Conservation (phyloP, 2,888 invertebrate genomes). For the Caenorhabditis sinica region DNA sequence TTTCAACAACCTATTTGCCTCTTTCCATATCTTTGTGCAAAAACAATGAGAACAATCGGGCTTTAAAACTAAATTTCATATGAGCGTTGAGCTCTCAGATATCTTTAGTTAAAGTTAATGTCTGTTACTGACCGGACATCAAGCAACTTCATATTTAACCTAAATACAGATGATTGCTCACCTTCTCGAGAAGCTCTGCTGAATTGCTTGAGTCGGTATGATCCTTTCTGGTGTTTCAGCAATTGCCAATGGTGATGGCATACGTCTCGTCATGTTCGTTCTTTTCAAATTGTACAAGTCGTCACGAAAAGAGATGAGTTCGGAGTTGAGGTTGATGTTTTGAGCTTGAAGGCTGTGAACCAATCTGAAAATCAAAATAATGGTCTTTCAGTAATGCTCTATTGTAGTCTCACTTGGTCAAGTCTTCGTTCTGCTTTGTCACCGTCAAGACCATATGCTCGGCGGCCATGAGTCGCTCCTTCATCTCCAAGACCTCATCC, state of each 20-base stretch:
- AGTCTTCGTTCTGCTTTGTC: constrained; percentile 52
- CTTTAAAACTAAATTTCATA: too few species aligned
- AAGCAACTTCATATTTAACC: too few species aligned
- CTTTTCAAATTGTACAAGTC: constrained; percentile 56
- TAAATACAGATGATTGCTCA: constrained; percentile 4
- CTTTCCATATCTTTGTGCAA: too few species aligned
- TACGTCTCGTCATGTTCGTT: constrained; percentile 44
- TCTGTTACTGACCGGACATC: too few species aligned
- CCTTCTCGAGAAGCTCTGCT: constrained; percentile 52
- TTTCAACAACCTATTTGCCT: too few species aligned
- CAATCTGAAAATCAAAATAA: constrained; percentile 25
- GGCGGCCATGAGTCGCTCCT: constrained; percentile 34
- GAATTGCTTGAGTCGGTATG: constrained; percentile 30
- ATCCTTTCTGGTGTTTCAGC: constrained; percentile 44
- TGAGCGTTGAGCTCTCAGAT: too few species aligned
- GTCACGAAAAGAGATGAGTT: constrained; percentile 53
- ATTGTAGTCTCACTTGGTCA: constrained; percentile 47
- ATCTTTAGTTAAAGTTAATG: too few species aligned
- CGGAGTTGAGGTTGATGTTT: constrained; percentile 57
- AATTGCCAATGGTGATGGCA: constrained; percentile 60
- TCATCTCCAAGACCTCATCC: constrained; percentile 63
- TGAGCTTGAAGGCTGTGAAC: constrained; percentile 56
- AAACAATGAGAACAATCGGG: too few species aligned
- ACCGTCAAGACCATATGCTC: constrained; percentile 37
- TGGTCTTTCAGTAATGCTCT: background rate